Percentiles rank a stretch among this genome's conserved stretches.
Evolutionary conservation across 2,888 invertebrate species (phyloP).

Genomic region (Parascotia fuliginaria): DNA sequence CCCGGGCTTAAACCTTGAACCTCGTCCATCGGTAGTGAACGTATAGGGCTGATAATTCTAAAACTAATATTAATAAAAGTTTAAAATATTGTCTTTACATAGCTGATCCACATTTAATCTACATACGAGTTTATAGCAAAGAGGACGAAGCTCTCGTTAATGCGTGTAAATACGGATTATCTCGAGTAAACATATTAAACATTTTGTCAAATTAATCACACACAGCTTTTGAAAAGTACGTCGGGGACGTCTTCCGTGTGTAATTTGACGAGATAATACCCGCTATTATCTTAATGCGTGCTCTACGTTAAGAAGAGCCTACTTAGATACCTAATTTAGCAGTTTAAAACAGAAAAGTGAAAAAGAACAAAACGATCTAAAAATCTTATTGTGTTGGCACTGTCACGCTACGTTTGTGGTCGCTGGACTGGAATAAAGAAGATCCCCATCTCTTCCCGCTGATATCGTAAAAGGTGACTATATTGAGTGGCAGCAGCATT

Average conservation of each 20-base stretch:
- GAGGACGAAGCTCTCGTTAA: background rate
- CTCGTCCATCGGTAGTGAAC: too few relatives aligned
- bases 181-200: slow-evolving; percentile 6
- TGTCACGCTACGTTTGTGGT: too few relatives aligned
- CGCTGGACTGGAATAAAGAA: too few relatives aligned
- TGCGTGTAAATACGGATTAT: slow-evolving; percentile 4
- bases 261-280: background rate
- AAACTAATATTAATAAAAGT: too few relatives aligned
- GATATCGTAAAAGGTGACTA: too few relatives aligned
- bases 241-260: background rate
- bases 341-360: background rate
- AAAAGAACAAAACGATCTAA: background rate
- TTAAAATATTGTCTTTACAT: background rate
- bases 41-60: too few relatives aligned
- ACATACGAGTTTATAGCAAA: background rate
- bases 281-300: background rate
- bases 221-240: background rate
- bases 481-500: too few relatives aligned
- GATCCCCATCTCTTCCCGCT: too few relatives aligned
- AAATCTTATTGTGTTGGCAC: too few relatives aligned
- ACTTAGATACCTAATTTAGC: background rate
- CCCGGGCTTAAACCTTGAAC: too few relatives aligned
- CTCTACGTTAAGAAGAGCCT: background rate
- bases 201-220: slow-evolving; percentile 4
- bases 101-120: background rate